Evolutionary conservation across 2,797 vertebrate genomes (phyloP).

Genomic region (Ficedula albicollis): DNA sequence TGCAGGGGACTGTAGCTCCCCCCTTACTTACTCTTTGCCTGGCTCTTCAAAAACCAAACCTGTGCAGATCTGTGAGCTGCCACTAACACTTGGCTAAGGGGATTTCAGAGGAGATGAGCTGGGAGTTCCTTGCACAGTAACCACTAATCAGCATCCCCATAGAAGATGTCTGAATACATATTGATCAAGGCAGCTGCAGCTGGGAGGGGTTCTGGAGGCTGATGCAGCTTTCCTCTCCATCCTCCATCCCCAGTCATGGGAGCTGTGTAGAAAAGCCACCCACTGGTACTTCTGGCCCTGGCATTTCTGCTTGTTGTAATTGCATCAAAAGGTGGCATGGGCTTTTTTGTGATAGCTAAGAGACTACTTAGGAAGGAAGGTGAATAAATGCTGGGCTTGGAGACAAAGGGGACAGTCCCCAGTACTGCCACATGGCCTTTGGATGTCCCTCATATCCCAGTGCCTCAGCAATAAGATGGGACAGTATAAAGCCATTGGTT

Average conservation of each 20-base stretch:
- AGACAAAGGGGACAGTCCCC: too few relatives aligned
- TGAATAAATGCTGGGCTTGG: too few relatives aligned
- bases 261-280: not conserved
- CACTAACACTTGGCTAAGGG: not conserved
- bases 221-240: not conserved
- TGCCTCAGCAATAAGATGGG: too few relatives aligned
- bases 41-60: not conserved
- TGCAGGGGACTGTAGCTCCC: not conserved
- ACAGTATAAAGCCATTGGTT: too few relatives aligned
- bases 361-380: not conserved
- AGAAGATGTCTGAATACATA: conserved; percentile 32
- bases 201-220: not conserved
- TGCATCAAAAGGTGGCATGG: not conserved
- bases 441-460: too few relatives aligned
- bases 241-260: not conserved
- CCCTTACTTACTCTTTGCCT: not conserved
- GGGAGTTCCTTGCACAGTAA: not conserved
- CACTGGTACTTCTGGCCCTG: not conserved
- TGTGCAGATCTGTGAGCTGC: not conserved
- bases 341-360: not conserved
- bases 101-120: not conserved
- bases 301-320: not conserved
- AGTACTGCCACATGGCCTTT: too few relatives aligned
- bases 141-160: not conserved
- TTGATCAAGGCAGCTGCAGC: conserved; percentile 46